Evolutionary conservation across 2,113 vertebrate species (phyloP), one percentile per base, ranked within the genome.

Genomic region (Perognathus longimembris): DNA sequence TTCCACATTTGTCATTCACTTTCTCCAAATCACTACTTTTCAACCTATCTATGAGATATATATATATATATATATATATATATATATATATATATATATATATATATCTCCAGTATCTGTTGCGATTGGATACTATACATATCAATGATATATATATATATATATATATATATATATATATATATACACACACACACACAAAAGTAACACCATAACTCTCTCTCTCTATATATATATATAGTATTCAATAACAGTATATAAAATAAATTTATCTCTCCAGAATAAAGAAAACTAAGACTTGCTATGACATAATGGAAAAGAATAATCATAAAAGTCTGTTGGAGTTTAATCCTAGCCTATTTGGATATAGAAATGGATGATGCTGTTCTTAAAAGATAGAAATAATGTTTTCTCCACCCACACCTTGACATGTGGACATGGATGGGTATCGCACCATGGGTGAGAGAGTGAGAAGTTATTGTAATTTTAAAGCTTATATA

Each of bases 321-420:
- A 93, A 50, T 30, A 34, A 66, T 28, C 80, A 10, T 54, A 54
- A 24, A 59, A 90, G 28, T n/a, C 80, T 69, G 73, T 66, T 38
- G 73, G 42, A 45, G 42, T 84, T 64, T 75, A 45, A 81, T 63
- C 69, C 21, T n/a, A 91, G 79, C 34, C 64, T 86, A 70, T 70
- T 84, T 85, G n/a, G 24, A n/a, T 77, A 85, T 90, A 61, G 87
- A 71, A 93, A 87, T 26, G 21, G 54, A 80, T 42, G 73, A 77
- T 76, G 61, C 61, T 93, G 1, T 87, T 96, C 89, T 93, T 82
- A 73, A 54, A 85, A 93, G 82, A 92, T 57, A 89, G 89, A 95
- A 93, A 92, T 80, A 84, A 91, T 80, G 63, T 92, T 92, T 69
- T 50, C 45, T 87, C 38, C 77, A 84, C 91, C 93, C 61, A 94